Evolutionary conservation across 1,140 invertebrate species (phyloP).

Genomic region (Philotrypesis tridentata): DNA sequence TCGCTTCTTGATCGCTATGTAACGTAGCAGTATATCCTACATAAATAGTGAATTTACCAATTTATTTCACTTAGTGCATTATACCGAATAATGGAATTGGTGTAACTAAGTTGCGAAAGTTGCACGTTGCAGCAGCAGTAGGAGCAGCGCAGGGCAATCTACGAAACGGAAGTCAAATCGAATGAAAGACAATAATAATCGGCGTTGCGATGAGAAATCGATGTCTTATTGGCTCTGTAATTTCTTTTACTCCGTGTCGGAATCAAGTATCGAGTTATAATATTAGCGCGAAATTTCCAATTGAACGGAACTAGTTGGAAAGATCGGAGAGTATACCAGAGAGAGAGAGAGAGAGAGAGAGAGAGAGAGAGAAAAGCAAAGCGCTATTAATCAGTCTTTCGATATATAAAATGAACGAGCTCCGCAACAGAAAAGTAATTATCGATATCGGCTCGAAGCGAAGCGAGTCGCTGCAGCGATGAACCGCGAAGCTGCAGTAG

Average conservation of each 20-base stretch:
- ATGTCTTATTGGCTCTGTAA: neutral
- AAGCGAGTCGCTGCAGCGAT: neutral
- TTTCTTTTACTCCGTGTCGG: neutral
- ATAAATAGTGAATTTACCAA: too few relatives aligned
- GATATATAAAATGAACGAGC: slow-evolving; percentile 27
- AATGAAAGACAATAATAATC: slow-evolving; percentile 12
- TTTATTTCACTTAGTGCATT: too few relatives aligned
- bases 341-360: neutral
- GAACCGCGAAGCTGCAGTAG: neutral
- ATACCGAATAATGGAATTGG: too few relatives aligned
- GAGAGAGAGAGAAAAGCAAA: neutral
- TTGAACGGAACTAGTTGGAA: neutral
- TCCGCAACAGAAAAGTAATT: slow-evolving; percentile 41
- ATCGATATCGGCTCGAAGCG: slow-evolving; percentile 10
- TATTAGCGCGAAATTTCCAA: slow-evolving; percentile 22
- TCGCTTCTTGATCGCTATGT: too few relatives aligned
- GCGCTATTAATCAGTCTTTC: slow-evolving; percentile 27
- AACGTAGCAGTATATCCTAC: too few relatives aligned
- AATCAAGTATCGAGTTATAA: slow-evolving; percentile 16
- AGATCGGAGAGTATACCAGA: neutral
- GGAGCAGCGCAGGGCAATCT: neutral
- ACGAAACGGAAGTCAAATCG: slow-evolving; percentile 1
- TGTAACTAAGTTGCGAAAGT: too few relatives aligned
- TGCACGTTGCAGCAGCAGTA: too few relatives aligned
- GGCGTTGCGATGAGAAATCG: neutral